Evolutionary conservation across 2,113 vertebrate genomes (phyloP).

Genomic region (Brachyistius frenatus): DNA sequence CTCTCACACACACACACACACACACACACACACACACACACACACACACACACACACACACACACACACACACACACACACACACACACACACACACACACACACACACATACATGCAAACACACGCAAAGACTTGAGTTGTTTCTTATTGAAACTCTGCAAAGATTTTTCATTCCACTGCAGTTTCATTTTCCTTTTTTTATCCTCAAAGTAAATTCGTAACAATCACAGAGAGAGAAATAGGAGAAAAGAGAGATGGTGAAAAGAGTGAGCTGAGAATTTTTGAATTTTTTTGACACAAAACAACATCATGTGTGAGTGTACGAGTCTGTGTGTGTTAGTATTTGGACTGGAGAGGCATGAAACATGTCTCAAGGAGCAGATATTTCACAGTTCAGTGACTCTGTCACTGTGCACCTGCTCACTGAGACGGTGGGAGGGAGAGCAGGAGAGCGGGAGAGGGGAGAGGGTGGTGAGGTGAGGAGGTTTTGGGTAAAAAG

Average conservation of each 20-base stretch:
- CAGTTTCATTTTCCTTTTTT: constrained; percentile 22
- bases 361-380: constrained; percentile 71
- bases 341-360: constrained; percentile 52
- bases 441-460: constrained; percentile 40
- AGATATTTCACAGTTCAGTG: constrained; percentile 78
- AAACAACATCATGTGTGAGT: constrained; percentile 37
- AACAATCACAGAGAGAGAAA: constrained; percentile 4
- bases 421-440: constrained; percentile 56
- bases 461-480: constrained; percentile 42
- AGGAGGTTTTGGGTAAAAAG: constrained; percentile 19
- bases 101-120: constrained; percentile 6
- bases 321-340: constrained; percentile 34
- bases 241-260: constrained; percentile 11
- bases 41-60: constrained; percentile 16
- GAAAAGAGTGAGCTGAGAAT: constrained; percentile 36
- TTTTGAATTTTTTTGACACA: constrained; percentile 11
- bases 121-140: constrained; percentile 24
- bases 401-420: constrained; percentile 78
- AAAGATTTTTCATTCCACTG: constrained; percentile 35
- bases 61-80: background rate
- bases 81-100: background rate
- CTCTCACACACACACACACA: background rate
- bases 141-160: constrained; percentile 44
- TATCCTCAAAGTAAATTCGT: constrained; percentile 1
- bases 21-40: constrained; percentile 7